Conservation (phyloP, 1,140 invertebrate species). For the Drosophila aff. region DNA sequence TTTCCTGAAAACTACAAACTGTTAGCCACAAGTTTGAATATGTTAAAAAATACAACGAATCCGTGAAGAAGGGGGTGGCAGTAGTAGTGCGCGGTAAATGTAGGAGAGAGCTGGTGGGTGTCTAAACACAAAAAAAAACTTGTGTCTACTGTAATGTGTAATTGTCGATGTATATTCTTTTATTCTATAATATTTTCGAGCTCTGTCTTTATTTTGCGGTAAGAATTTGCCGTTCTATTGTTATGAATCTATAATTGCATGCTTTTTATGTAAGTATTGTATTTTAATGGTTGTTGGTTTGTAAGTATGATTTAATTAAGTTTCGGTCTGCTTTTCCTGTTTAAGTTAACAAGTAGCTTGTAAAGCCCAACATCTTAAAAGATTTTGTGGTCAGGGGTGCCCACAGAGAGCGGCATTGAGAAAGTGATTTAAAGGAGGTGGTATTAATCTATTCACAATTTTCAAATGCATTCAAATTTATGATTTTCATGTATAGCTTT, state of each 20-base stretch:
- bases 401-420: not conserved
- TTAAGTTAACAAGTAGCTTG: constrained; percentile 3
- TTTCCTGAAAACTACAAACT: not conserved
- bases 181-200: constrained; percentile 7
- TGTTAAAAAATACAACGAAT: not conserved
- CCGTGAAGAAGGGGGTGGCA: not conserved
- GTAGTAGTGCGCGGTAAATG: not conserved
- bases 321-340: constrained; percentile 1
- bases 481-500: not conserved
- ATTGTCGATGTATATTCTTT: not conserved
- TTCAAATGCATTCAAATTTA: not conserved
- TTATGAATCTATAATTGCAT: constrained; percentile 14
- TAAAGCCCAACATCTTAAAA: not conserved
- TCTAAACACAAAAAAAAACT: not conserved
- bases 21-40: not conserved
- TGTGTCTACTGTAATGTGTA: constrained; percentile 1
- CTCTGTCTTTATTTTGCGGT: not conserved
- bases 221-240: constrained; percentile 12
- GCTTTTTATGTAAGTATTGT: constrained; percentile 8
- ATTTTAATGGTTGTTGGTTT: constrained; percentile 5
- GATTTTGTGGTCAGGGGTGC: not conserved
- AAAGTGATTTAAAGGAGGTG: not conserved
- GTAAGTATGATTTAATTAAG: constrained; percentile 5
- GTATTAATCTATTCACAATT: not conserved
- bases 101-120: not conserved